Percentiles rank a stretch among this genome's conserved stretches.
phyloP scores from a whole-genome alignment of 2,113 vertebrate genomes.

The Notarius lentiginosus region DNA sequence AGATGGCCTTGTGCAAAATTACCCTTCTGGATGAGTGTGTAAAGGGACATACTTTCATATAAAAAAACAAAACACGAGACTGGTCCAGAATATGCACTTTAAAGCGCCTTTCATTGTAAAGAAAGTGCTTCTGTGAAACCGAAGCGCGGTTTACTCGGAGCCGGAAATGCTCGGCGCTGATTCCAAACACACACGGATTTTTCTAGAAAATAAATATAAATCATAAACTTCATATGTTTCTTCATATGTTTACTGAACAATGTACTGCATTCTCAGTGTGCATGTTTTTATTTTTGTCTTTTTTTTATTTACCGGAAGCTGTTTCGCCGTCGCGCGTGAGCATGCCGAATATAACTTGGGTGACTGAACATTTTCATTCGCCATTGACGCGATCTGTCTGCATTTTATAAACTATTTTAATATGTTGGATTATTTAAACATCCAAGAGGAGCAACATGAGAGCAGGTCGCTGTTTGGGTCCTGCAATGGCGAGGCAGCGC shows the following conservation, averaged over 20 bases:
- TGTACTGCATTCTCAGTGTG: background rate
- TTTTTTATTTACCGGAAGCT: background rate
- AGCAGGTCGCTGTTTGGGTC: constrained; percentile 80
- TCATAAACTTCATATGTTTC: background rate
- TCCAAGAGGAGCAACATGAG: background rate
- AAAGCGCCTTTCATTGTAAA: background rate
- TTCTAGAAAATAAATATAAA: background rate
- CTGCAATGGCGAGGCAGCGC: constrained; percentile 81
- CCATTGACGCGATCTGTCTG: background rate
- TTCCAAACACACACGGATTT: background rate
- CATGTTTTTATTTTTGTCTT: background rate
- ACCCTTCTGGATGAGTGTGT: no score
- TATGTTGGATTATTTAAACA: background rate
- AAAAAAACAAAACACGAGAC: no score
- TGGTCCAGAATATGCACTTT: no score
- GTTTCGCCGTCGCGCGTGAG: background rate
- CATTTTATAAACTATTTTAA: no score
- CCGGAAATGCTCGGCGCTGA: background rate
- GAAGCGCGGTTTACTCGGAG: background rate
- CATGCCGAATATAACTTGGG: background rate
- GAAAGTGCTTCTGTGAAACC: background rate
- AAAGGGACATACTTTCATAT: no score
- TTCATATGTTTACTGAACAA: no score
- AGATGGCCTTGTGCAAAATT: no score
- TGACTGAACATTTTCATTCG: background rate